Evolutionary conservation across 2,113 vertebrate genomes (phyloP), one percentile per base, ranked within the genome.

Genomic region (Gnathonemus longibarbis): DNA sequence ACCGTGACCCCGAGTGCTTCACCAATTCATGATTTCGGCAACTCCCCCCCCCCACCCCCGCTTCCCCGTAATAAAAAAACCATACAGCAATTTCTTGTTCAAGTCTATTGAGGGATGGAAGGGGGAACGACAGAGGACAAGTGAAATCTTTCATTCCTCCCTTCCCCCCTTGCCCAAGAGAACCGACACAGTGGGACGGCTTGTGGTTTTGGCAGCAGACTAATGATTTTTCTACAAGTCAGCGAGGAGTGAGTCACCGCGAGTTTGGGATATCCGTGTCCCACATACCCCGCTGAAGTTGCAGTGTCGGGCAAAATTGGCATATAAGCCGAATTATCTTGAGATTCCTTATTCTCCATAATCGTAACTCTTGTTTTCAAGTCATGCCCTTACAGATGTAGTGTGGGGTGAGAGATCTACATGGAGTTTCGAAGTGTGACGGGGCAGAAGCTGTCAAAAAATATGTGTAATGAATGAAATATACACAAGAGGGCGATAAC

Each of bases 1-100:
- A 46, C 62, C n/a, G 9, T 88, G 52, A 27, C 85, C 70, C 42
- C 21, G 31, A 53, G 39, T 84, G 70, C 83, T 89, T 42, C 85
- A 66, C 13, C 53, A 62, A 88, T 93, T 91, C 89, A 89, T 86
- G 91, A 84, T 89, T 88, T 89, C 89, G 89, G 88, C 90, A 52
- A 58, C 89, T 66, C 52, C 77, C 49, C 87, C 50, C 77, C 35
- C 46, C 48, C 87, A 45, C 77, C 35, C 46, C 48, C 13, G 19
- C 50, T 27, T 52, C 80, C 49, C 46, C 17, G 56, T 84, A 87
- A 90, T 70, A 56, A 77, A 52, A 52, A 52, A 50, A 4, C 0
- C 50, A 52, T 53, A 53, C 17, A 53, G 52, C 17, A 21, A 46
- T 39, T 56, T 66, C 91, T 93, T 87, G 84, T 92, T 88, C 90